phyloP scores from a whole-genome alignment of 92 coral and sea anemone genomes.

The Desmophyllum pertusum region DNA sequence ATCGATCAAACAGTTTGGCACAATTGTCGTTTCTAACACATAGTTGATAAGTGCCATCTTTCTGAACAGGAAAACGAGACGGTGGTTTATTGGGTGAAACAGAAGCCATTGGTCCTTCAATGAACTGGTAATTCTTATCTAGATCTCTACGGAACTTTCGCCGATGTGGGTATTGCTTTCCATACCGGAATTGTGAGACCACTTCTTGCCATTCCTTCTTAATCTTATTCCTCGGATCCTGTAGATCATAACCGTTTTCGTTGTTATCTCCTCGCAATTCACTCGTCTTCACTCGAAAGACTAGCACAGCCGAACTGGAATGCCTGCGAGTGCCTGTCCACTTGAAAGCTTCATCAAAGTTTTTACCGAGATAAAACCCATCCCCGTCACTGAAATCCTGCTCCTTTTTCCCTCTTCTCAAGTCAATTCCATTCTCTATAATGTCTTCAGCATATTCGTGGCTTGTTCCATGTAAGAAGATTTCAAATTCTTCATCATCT shows the following conservation, averaged over 20 bases:
- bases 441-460: background rate
- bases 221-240: background rate
- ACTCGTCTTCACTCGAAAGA: background rate
- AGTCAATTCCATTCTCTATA: background rate
- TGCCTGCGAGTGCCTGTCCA: background rate
- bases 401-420: background rate
- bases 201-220: background rate
- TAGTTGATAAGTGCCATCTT: background rate
- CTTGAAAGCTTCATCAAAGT: background rate
- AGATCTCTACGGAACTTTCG: background rate
- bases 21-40: background rate
- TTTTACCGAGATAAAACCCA: background rate
- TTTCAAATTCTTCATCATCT: background rate
- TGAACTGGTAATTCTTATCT: background rate
- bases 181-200: background rate
- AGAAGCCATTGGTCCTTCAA: constrained; percentile 6
- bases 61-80: background rate
- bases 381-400: constrained; percentile 15
- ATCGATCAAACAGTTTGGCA: background rate
- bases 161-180: background rate
- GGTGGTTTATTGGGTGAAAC: background rate
- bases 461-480: constrained; percentile 2
- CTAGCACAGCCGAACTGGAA: background rate
- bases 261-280: background rate
- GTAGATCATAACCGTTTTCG: background rate